Percentiles rank a stretch among this genome's conserved stretches.
Evolutionary conservation across 2,797 vertebrate genomes (phyloP).

Genomic region (Sebastes alutus): DNA sequence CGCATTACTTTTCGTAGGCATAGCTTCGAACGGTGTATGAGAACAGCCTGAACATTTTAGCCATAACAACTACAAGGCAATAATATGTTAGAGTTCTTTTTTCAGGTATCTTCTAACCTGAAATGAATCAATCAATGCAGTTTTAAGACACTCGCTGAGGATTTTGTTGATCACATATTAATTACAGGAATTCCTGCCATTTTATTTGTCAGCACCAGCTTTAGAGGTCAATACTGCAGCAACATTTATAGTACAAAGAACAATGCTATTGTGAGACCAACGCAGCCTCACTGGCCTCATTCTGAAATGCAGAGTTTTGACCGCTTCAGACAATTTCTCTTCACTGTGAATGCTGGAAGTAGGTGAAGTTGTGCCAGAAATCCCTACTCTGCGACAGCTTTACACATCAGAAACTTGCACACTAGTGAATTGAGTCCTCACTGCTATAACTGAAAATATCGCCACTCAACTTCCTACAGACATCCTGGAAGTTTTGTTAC

Average conservation of each 20-base stretch:
- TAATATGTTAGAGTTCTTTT: neutral
- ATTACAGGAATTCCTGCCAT: neutral
- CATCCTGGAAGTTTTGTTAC: no score
- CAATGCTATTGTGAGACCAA: neutral
- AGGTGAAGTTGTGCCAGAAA: neutral
- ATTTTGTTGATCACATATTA: neutral
- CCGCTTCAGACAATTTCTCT: no score
- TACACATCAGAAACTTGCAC: neutral
- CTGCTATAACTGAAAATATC: neutral
- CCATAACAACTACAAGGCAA: neutral
- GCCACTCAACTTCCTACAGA: neutral
- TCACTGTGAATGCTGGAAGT: neutral
- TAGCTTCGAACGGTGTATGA: no score
- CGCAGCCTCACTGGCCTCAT: neutral
- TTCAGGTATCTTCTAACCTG: neutral
- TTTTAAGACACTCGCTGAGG: neutral
- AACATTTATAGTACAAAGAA: neutral
- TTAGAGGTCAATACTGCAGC: neutral
- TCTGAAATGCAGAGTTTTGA: neutral
- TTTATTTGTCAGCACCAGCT: neutral
- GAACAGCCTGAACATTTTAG: neutral
- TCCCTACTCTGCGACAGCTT: neutral
- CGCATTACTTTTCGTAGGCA: no score
- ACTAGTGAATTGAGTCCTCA: neutral
- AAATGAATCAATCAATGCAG: neutral